Evolutionary conservation across 1,140 invertebrate genomes (phyloP), one percentile per base, ranked within the genome.

Genomic region (Centruroides sculpturatus): DNA sequence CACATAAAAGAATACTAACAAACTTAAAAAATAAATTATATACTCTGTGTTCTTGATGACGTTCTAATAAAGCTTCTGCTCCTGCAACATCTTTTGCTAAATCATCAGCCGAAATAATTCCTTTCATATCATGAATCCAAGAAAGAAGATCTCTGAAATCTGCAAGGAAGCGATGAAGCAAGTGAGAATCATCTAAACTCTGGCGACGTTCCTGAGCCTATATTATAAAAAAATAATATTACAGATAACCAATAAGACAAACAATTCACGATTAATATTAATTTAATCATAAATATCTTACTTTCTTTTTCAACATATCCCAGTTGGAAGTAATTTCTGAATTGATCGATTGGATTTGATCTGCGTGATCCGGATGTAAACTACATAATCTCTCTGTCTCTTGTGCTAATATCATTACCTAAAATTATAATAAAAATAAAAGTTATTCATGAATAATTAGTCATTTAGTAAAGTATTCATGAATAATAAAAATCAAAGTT

Each of bases 1-100:
- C 41, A 41, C 41, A 41, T 23, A 23, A 23, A 23, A 23, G 23
- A 23, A 23, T 23, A 23, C 23, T 23, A 23, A 23, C 23, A 23
- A 23, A 49, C n/a, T 49, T 49, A 11, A 49, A 23, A n/a, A 23
- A 23, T 23, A 23, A 2, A 23, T 23, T 23, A 51, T 10, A 4
- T 51, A 51, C 55, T 35, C 55, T 89, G 70, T 98, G 94, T 74
- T 99, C 96, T 72, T 97, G 92, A 72, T 98, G 94, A 56, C 93
- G 80, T 74, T 98, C 96, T 3, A 98, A 77, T 10, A 98, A 78
- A 4, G 93, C 91, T 76, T 98, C 96, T 1, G 95, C 95, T 0
- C 93, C 93, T 54, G 94, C 89, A 13, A 99, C 96, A 76, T 98
- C 95, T 75, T 98, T 98, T 7, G 96, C 96, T 62, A 98, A 76